Base-by-base conservation (phyloP, 2,888 invertebrate genomes). In the Caenorhabditis sp. region DNA sequence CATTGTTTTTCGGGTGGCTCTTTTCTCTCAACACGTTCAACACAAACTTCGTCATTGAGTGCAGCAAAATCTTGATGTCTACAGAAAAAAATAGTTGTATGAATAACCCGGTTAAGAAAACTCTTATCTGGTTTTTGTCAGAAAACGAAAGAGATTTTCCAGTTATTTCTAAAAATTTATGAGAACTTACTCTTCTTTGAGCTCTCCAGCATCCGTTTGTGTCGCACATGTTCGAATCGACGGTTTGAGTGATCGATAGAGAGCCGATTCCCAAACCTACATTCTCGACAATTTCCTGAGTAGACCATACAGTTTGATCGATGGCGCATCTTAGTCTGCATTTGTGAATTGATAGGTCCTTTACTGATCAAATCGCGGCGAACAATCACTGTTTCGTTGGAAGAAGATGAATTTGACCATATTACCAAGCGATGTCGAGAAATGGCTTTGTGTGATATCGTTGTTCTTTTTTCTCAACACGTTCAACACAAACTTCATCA, bases 371-470 rank as follows among this genome's bases (percentile, higher is more conserved):
- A 71, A 63, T 51, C 53, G 69, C 23, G 65, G 65, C 19, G 66
- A 71, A 10, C 71, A 51, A 19, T 68, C 61, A 1, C 66, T 58
- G 21, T 64, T 66, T 14, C 75, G 61, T 37, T 75, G 68, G 24
- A 69, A 69, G 66, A 79, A 59, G 49, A 79, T 66, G 21, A 66
- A 70, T 53, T 81, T 78, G 55, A 83, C 43, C 19, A 83, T 80
- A 61, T 75, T 80, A 21, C 83, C 69, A 24, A 83, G 63, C 10
- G 62, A 68, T 1, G 50, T 24, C n/a, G 81, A 71, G 57, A 71
- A 80, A 23, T 64, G 62, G 6, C 65, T 58, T 14, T 67, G 73
- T 0, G 69, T 50, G 12, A 70, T 10, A n/a, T 75, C 74, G 2
- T 36, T 63, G 21, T 63, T 62, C n/a, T n/a, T n/a, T n/a, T n/a